Evolutionary conservation across 2,113 vertebrate species (phyloP), one percentile per base, ranked within the genome.

Genomic region (Poeciliopsis turrubarensis): DNA sequence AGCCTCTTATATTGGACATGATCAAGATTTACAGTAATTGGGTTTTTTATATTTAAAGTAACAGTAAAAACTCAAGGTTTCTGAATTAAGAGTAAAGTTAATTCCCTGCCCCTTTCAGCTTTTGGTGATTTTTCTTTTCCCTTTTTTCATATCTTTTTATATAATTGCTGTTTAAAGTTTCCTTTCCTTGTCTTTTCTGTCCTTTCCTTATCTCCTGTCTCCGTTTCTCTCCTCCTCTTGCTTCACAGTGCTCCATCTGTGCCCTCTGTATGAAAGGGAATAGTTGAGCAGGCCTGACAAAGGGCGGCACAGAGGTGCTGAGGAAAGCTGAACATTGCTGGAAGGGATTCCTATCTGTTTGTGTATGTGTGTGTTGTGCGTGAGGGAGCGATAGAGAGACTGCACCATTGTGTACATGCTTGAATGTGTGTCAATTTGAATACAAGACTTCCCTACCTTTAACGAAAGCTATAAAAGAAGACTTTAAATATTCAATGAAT

Each of bases 241-340:
- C 72, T 60, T 78, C 68, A 54, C 71, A 31, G 74, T 77, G 54
- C 82, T 91, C 85, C 89, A 92, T 92, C 90, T 91, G 89, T 91
- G 85, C 88, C 86, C 86, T 86, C 51, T 29, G 71, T 90, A 92
- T 92, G 88, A 93, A 94, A 94, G 93, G 82, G 92, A 94, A 93
- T 93, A 91, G 79, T 72, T 91, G 89, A 93, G 86, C 80, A 92
- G 85, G 87, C 78, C 86, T 89, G 89, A 92, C 87, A 92, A 91
- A 92, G 90, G 89, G 89, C 84, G 81, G 85, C 86, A 86, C 86
- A 89, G 84, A 91, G 90, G 89, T 90, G 90, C 83, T 84, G 75
- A 86, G 85, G 87, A 83, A 88, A 85, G 87, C 86, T 81, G 77
- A 87, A 66, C 75, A 91, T 67, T 30, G 89, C 89, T 90, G 80